Conservation (phyloP, 2,113 vertebrate species). For the Sminthopsis crassicaudata region DNA sequence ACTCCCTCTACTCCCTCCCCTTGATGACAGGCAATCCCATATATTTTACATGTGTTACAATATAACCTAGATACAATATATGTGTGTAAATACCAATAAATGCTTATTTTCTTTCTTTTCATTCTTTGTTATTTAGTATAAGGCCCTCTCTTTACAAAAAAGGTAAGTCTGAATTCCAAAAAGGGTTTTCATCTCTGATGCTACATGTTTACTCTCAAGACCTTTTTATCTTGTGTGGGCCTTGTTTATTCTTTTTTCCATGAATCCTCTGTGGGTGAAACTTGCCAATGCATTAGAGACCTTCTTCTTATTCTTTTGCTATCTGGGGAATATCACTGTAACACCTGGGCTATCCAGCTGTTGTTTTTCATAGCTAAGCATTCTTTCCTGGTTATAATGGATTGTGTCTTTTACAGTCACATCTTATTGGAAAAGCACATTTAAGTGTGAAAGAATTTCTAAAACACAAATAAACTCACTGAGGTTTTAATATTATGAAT, state of each 20-base stretch:
- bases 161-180: background rate
- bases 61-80: too few species aligned
- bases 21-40: too few species aligned
- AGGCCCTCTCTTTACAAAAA: too few species aligned
- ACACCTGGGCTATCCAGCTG: background rate
- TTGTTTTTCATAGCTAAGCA: background rate
- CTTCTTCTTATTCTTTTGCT: background rate
- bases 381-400: background rate
- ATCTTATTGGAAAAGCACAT: background rate
- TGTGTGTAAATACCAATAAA: too few species aligned
- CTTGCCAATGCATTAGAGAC: background rate
- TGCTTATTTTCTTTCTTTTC: background rate
- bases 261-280: background rate
- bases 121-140: background rate
- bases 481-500: background rate
- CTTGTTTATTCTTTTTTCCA: background rate
- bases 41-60: too few species aligned
- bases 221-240: background rate
- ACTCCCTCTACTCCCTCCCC: too few species aligned
- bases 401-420: background rate
- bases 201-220: background rate
- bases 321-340: background rate
- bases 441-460: background rate
- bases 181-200: background rate
- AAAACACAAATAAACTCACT: background rate